Percentiles rank a stretch among this genome's conserved stretches.
Conservation (phyloP, 2,113 vertebrate genomes). For the Daphoenositta chrysoptera region DNA sequence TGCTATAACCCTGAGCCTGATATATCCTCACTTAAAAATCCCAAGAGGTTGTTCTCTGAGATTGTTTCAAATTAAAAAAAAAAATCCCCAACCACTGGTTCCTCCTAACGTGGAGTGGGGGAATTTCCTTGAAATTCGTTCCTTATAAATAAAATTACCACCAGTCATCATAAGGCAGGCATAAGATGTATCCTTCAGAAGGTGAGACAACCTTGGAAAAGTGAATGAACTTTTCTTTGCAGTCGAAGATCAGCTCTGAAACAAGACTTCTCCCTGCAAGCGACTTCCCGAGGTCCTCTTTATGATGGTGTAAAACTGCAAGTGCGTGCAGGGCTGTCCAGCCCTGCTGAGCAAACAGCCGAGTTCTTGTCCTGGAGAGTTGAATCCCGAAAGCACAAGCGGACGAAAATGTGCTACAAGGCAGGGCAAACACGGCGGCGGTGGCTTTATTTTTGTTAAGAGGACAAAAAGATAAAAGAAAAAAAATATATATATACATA, state of each 20-base stretch:
- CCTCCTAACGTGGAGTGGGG: background rate
- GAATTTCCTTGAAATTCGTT: background rate
- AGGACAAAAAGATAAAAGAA: background rate
- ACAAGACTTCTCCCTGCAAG: background rate
- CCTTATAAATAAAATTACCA: background rate
- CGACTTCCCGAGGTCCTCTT: background rate
- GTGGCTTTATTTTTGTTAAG: background rate
- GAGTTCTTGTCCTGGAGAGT: background rate
- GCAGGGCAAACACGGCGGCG: background rate
- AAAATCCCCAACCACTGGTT: background rate
- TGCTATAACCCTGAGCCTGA: background rate
- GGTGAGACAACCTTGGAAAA: background rate
- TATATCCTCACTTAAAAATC: background rate
- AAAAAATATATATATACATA: too few relatives aligned
- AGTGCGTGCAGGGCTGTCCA: background rate
- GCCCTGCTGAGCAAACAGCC: background rate
- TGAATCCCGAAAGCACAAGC: background rate
- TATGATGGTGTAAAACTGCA: background rate
- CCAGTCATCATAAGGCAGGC: background rate
- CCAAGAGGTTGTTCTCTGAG: background rate
- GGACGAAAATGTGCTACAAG: background rate
- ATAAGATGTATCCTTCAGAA: background rate
- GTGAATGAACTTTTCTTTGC: background rate
- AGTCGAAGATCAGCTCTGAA: fast-evolving
- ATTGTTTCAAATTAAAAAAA: background rate